These are phyloP conservation scores for Scomber japonicus DNA, from an alignment of 2,113 vertebrate genomes.

Conservation along the genomic window DNA sequence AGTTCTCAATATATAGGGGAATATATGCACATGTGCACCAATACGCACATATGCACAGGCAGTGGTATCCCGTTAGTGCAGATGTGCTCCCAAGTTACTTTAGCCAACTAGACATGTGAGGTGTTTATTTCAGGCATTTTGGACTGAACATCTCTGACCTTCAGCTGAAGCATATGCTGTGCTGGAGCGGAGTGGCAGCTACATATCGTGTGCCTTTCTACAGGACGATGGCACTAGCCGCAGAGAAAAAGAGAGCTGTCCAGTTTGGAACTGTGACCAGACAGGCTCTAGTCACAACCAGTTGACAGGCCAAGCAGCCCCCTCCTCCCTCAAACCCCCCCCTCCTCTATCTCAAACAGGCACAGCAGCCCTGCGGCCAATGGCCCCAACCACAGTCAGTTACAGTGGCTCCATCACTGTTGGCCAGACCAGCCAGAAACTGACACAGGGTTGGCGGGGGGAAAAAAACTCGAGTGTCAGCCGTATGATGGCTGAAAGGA, in stretches of 20 bases:
- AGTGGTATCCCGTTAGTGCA: constrained; percentile 40
- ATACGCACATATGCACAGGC: neutral
- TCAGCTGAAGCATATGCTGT: constrained; percentile 84
- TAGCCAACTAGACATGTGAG: constrained; percentile 59
- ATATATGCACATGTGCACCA: neutral
- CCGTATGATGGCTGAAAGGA: constrained; percentile 82
- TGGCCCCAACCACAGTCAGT: constrained; percentile 71
- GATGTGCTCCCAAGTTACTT: constrained; percentile 37
- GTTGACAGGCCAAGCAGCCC: constrained; percentile 78
- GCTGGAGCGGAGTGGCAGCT: constrained; percentile 67
- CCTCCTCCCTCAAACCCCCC: neutral
- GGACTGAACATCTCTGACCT: constrained; percentile 81
- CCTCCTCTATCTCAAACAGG: constrained; percentile 58
- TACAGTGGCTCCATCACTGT: constrained; percentile 75
- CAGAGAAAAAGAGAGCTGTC: constrained; percentile 79
- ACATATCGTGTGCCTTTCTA: constrained; percentile 68
- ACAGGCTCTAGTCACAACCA: constrained; percentile 80
- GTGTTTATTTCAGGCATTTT: constrained; percentile 77
- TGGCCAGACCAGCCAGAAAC: constrained; percentile 78
- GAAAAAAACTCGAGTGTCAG: constrained; percentile 77
- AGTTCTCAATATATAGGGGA: constrained; percentile 8
- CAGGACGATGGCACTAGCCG: constrained; percentile 70
- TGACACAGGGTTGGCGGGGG: constrained; percentile 78
- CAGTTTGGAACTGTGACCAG: constrained; percentile 81
- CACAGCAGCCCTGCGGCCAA: constrained; percentile 74